These are phyloP conservation scores for Catocala fraxini DNA, from an alignment of 2,888 invertebrate species.

Conservation along the genomic window DNA sequence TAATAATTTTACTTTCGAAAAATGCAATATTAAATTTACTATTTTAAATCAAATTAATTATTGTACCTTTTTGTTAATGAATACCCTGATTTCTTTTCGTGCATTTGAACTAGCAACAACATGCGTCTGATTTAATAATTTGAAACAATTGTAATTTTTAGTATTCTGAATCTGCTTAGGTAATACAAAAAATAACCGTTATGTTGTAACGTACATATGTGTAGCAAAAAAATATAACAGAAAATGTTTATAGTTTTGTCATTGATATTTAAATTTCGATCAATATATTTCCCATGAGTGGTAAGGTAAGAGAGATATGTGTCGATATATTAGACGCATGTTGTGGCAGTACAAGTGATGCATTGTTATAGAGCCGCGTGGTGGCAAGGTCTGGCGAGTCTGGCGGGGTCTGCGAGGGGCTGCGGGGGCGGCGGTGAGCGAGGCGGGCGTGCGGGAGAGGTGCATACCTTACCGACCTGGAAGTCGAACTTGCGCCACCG, in stretches of 20 bases:
- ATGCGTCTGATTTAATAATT: slow-evolving; percentile 31
- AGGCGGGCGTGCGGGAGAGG: slow-evolving; percentile 75
- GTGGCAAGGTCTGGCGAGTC: slow-evolving; percentile 61
- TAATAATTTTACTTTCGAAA: slow-evolving; percentile 2
- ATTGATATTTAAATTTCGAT: too few relatives aligned
- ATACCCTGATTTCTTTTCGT: slow-evolving; percentile 55
- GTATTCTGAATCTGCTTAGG: too few relatives aligned
- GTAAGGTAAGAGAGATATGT: background rate
- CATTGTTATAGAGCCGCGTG: slow-evolving; percentile 68
- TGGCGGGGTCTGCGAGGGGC: slow-evolving; percentile 41
- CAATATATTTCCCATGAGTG: too few relatives aligned
- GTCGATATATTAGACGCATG: slow-evolving; percentile 44
- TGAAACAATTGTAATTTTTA: background rate
- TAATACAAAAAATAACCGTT: too few relatives aligned
- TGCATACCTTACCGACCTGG: slow-evolving; percentile 93
- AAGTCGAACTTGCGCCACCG: slow-evolving; percentile 98
- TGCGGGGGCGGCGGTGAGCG: slow-evolving; percentile 71
- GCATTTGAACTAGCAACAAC: slow-evolving; percentile 62
- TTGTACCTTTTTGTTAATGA: slow-evolving; percentile 47
- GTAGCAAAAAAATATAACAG: too few relatives aligned
- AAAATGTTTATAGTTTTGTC: too few relatives aligned
- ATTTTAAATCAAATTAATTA: background rate
- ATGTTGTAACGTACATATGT: too few relatives aligned
- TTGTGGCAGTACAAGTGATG: slow-evolving; percentile 54
- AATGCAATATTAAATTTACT: background rate